Percentiles rank a stretch among this genome's conserved stretches.
Evolutionary conservation across 2,888 invertebrate species (phyloP).

Genomic region (Thysanoteuthis rhombus): DNA sequence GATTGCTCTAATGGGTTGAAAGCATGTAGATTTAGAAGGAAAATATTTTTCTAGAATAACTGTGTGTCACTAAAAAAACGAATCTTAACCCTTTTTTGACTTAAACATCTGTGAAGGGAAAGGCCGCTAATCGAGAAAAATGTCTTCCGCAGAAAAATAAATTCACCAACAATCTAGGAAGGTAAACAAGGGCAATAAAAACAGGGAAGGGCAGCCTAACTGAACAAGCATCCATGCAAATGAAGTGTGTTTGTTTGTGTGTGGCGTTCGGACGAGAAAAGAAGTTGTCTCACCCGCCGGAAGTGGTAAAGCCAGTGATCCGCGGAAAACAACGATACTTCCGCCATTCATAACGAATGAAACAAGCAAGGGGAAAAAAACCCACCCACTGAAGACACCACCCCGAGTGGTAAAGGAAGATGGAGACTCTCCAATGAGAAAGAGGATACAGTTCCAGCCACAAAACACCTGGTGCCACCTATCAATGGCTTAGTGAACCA

Average conservation of each 20-base stretch:
- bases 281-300: background rate
- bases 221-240: background rate
- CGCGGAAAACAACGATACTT: background rate
- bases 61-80: no score
- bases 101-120: background rate
- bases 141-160: background rate
- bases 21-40: no score
- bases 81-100: no score
- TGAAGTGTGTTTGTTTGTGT: slow-evolving; percentile 32
- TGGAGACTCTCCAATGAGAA: background rate
- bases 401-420: background rate
- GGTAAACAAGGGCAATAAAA: background rate
- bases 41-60: no score
- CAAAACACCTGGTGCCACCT: background rate
- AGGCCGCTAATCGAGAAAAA: no score
- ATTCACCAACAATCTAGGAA: background rate
- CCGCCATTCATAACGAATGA: background rate
- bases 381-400: background rate
- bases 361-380: background rate
- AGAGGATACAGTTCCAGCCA: background rate
- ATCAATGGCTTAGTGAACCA: background rate
- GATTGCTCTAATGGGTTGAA: no score
- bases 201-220: background rate
- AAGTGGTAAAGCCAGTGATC: background rate
- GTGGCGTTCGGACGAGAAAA: background rate